Percentiles rank a stretch among this genome's conserved stretches.
Conservation (phyloP, 2,888 invertebrate species). For the Rhagonycha lutea region DNA sequence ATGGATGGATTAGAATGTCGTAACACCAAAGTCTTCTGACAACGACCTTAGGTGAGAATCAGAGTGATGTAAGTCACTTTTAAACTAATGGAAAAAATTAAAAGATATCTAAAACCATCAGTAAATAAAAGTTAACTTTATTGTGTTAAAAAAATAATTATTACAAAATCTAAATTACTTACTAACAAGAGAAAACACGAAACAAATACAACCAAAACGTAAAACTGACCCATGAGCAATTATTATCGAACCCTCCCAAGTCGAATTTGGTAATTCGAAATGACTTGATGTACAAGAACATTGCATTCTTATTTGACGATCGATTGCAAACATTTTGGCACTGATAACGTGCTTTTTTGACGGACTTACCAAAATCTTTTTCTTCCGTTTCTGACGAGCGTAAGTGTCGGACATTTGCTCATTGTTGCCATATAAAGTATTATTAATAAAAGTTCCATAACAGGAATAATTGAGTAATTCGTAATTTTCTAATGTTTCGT, state of each 20-base stretch:
- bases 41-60: too few relatives aligned
- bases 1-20: too few relatives aligned
- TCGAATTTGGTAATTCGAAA: slow-evolving; percentile 56
- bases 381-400: slow-evolving; percentile 51
- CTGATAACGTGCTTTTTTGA: slow-evolving; percentile 43
- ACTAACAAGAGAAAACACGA: slow-evolving; percentile 76
- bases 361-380: slow-evolving; percentile 52
- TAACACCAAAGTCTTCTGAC: too few relatives aligned
- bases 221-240: slow-evolving; percentile 84
- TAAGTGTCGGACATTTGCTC: slow-evolving; percentile 49
- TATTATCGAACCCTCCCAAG: slow-evolving; percentile 90
- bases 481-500: slow-evolving; percentile 79
- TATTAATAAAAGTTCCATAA: slow-evolving; percentile 86
- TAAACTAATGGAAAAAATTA: too few relatives aligned
- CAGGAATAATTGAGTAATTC: slow-evolving; percentile 94
- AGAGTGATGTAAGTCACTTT: too few relatives aligned
- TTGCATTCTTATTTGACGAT: slow-evolving; percentile 46
- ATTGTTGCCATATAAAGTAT: slow-evolving; percentile 82
- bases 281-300: slow-evolving; percentile 45
- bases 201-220: slow-evolving; percentile 84
- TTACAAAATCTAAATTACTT: not conserved
- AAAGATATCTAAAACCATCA: too few relatives aligned
- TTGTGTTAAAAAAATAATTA: not conserved
- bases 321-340: slow-evolving; percentile 51
- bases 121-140: not conserved